These are phyloP conservation scores for Pentamera pediparva DNA, from an alignment of 53 echinoderm and acorn worm species.

Conservation along the genomic window DNA sequence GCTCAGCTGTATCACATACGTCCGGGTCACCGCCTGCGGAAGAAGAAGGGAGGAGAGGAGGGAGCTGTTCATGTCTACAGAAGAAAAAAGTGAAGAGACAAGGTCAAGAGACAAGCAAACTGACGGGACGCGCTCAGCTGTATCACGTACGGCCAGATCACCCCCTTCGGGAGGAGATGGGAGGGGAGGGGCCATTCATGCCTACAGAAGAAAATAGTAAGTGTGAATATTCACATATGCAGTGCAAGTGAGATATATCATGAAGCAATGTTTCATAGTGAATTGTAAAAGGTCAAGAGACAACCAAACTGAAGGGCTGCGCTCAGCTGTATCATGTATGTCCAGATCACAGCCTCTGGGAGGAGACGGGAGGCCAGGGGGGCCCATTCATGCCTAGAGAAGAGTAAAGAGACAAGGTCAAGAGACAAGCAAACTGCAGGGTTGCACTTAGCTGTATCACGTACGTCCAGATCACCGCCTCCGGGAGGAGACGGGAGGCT, in stretches of 20 bases:
- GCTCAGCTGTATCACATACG: no score
- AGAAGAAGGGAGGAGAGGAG: no score
- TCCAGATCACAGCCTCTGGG: constrained; percentile 94
- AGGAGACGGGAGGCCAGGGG: constrained; percentile 60
- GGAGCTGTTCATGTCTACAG: background rate
- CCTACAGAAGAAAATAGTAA: constrained; percentile 42
- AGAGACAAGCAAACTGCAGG: no score
- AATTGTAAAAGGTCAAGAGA: no score
- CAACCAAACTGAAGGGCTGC: constrained; percentile 49
- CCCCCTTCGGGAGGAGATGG: constrained; percentile 80
- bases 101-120: no score
- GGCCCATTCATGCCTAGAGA: constrained; percentile 73
- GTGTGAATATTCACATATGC: background rate
- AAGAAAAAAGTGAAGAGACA: background rate
- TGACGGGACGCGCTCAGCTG: constrained; percentile 89
- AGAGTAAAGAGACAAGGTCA: no score
- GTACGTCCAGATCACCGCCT: constrained; percentile 94
- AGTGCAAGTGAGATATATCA: no score
- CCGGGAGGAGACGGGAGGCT: constrained; percentile 70
- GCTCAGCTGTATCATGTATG: constrained; percentile 87
- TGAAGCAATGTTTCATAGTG: no score
- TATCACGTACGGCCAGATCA: constrained; percentile 93
- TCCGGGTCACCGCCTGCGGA: no score
- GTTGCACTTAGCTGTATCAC: constrained; percentile 90
- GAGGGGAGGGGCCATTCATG: constrained; percentile 71